Conservation (phyloP, 2,797 vertebrate genomes). For the Danio tinwini region DNA sequence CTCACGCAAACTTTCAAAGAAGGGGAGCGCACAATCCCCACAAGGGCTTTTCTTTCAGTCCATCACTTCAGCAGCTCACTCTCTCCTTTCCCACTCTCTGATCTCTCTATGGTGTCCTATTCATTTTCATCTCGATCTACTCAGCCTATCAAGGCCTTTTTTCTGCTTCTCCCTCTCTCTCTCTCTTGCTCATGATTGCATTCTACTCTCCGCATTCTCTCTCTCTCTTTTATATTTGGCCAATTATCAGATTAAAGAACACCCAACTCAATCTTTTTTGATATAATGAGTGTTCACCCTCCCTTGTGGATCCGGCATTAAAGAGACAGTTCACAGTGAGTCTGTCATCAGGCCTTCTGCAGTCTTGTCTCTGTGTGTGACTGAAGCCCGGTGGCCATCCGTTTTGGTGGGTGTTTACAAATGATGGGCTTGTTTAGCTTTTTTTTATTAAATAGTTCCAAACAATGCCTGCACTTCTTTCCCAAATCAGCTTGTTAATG, state of each 20-base stretch:
- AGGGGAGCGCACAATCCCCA: constrained; percentile 64
- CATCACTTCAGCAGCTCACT: constrained; percentile 49
- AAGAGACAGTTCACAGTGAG: constrained; percentile 20
- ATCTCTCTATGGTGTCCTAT: constrained; percentile 51
- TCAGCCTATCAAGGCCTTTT: constrained; percentile 30
- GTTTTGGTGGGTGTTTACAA: constrained; percentile 6
- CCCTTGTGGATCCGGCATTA: constrained; percentile 33
- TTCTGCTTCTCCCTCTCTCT: constrained; percentile 29
- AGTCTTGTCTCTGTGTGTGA: constrained; percentile 12
- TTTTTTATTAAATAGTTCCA: constrained; percentile 20
- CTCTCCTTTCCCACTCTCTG: constrained; percentile 34
- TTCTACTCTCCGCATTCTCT: constrained; percentile 13
- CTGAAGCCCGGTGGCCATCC: neutral
- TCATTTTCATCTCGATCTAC: constrained; percentile 53
- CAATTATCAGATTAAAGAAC: constrained; percentile 54
- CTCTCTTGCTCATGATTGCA: constrained; percentile 8
- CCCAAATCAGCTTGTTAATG: constrained; percentile 7
- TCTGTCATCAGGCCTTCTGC: constrained; percentile 17
- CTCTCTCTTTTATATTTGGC: constrained; percentile 44
- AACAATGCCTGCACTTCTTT: constrained; percentile 4
- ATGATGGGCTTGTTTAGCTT: constrained; percentile 4
- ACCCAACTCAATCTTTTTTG: constrained; percentile 38
- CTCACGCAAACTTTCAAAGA: constrained; percentile 86
- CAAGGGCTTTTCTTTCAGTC: constrained; percentile 52
- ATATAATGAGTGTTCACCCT: constrained; percentile 44